Percentiles rank a stretch among this genome's conserved stretches.
Conservation (phyloP, 2,113 vertebrate genomes). For the Misgurnus mizolepis region DNA sequence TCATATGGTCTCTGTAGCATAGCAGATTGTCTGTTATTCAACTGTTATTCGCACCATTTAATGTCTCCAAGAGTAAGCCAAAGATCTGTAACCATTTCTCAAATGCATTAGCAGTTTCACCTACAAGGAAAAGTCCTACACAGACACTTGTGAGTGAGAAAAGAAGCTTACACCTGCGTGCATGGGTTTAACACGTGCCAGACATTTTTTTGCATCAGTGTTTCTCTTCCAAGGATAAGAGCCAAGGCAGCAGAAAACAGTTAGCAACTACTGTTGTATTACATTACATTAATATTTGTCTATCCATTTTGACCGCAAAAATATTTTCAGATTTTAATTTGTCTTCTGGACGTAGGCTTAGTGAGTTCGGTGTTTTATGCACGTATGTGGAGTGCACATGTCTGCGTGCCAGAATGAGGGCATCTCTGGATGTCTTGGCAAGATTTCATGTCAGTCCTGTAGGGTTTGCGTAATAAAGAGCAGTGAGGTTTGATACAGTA, state of each 20-base stretch:
- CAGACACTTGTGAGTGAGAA: conserved; percentile 7
- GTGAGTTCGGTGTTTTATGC: not conserved
- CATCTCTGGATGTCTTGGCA: conserved; percentile 8
- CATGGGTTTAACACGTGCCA: conserved; percentile 2
- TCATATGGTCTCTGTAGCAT: not conserved
- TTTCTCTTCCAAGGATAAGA: not conserved
- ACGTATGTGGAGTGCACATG: not conserved
- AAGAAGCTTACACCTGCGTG: conserved; percentile 14
- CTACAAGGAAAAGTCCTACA: conserved; percentile 1
- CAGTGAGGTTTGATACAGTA: not conserved
- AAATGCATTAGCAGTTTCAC: conserved; percentile 19
- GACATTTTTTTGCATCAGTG: not conserved
- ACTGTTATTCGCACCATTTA: conserved; percentile 10
- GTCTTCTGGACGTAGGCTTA: not conserved
- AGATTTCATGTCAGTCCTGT: conserved; percentile 20
- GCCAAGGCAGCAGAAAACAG: not conserved
- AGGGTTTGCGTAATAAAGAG: conserved; percentile 9
- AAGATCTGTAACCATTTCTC: conserved; percentile 1
- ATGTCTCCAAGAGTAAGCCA: not conserved
- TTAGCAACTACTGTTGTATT: not conserved
- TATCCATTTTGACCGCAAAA: too few species aligned
- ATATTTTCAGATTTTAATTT: too few species aligned
- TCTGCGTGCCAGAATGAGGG: not conserved
- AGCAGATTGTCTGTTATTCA: not conserved
- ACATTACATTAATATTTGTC: too few species aligned